Base-by-base conservation (phyloP, 2,113 vertebrate genomes). In the Thalassarche chlororhynchos region DNA sequence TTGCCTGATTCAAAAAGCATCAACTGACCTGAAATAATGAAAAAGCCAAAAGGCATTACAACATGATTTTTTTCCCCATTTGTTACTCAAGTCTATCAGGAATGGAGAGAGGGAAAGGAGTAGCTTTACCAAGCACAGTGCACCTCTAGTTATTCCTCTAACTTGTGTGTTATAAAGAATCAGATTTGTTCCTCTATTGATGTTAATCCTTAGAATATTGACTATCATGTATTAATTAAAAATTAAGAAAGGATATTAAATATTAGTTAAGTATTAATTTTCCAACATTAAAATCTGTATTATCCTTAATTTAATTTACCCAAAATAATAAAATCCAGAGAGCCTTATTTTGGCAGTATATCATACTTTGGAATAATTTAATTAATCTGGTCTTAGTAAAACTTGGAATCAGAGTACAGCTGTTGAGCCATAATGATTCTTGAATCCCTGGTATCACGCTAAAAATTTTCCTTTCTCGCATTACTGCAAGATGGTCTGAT, bases 231-330 rank as follows among this genome's bases (percentile, higher is more conserved):
- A 94, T 93, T 89, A 88, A 96, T 77, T 84, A 89, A 96, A 96
- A 95, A 96, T 91, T 93, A 93, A 96, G 81, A 52, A 95, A 84
- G 20, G 5, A 90, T 93, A 96, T 93, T 96, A 82, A 97, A 95
- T 76, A 89, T 92, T 78, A 94, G 70, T 86, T 96, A 96, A 95
- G 68, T 47, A 93, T 93, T 95, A 84, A 31, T 96, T 90, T 93
- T 89, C 51, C 29, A 81, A 91, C 92, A 96, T 95, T 92, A 95
- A 95, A 96, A 94, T 95, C 78, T 95, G 87, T 72, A 89, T 96
- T 90, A 95, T 16, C 70, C 17, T 87, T 98, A 97, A 97, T 98
- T 97, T 93, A 96, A 96, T 97, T 97, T 97, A 85, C 66, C 66
- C 54, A 77, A 90, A 89, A 87, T 64, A 97, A 97, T 91, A 91